Conservation (phyloP, 1,140 invertebrate genomes). For the Liolophura sinensis region DNA sequence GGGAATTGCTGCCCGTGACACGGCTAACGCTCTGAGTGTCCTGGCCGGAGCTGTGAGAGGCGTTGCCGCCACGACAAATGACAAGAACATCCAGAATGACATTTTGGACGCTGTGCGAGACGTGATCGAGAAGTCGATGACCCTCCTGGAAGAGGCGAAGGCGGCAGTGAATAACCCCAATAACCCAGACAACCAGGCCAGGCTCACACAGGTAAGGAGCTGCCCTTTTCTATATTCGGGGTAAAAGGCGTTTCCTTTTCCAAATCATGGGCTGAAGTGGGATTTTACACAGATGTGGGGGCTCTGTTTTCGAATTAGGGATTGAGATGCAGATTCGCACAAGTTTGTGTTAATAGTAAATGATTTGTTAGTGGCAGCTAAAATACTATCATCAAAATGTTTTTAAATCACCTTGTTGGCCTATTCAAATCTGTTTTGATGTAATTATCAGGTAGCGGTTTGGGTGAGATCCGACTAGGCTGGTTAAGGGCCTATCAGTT, state of each 20-base stretch:
- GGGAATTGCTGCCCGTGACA: constrained; percentile 79
- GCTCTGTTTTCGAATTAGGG: too few relatives aligned
- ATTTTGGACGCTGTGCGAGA: constrained; percentile 68
- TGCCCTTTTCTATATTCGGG: not conserved
- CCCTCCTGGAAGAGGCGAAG: constrained; percentile 78
- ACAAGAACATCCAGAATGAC: constrained; percentile 65
- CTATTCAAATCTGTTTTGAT: too few relatives aligned
- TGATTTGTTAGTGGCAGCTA: too few relatives aligned
- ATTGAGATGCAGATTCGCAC: too few relatives aligned
- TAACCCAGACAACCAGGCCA: constrained; percentile 64
- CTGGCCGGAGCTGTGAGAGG: constrained; percentile 74
- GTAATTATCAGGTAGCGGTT: too few relatives aligned
- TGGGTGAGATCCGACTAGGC: too few relatives aligned
- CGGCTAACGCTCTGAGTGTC: constrained; percentile 70
- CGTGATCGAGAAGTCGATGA: constrained; percentile 75
- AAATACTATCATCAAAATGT: too few relatives aligned
- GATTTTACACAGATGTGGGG: too few relatives aligned
- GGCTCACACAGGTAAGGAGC: constrained; percentile 64
- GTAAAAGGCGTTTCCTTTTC: not conserved
- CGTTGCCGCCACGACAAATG: constrained; percentile 69
- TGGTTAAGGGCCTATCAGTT: too few relatives aligned
- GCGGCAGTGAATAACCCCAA: constrained; percentile 68
- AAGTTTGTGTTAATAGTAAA: too few relatives aligned
- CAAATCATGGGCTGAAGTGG: constrained; percentile 1
- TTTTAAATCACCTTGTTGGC: too few relatives aligned